Percentiles rank a stretch among this genome's conserved stretches.
phyloP scores from a whole-genome alignment of 2,888 invertebrate species.

The Caenorhabditis parvicauda region DNA sequence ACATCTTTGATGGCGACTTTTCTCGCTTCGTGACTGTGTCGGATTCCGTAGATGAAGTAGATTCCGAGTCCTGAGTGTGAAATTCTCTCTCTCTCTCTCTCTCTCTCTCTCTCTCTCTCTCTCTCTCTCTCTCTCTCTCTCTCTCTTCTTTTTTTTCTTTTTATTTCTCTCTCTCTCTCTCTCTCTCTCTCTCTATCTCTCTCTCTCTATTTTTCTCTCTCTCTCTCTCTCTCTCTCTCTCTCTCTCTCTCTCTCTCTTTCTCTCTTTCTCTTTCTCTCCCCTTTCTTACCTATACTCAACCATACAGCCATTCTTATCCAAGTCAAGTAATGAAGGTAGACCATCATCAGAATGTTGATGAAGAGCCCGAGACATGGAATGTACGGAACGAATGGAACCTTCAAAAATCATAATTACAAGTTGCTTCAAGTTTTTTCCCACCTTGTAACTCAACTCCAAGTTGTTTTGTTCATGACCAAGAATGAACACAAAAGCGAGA shows the following conservation, averaged over 20 bases:
- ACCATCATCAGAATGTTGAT: constrained; percentile 91
- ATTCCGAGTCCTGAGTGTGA: constrained; percentile 22
- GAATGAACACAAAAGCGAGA: constrained; percentile 10
- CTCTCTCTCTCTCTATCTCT: no score
- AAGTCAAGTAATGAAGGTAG: constrained; percentile 81
- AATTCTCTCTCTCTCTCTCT: no score
- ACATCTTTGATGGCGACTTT: no score
- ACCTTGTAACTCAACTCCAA: constrained; percentile 17
- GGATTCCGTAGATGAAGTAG: constrained; percentile 28
- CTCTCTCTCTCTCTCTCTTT: no score
- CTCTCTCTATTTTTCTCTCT: no score
- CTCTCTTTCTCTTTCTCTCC: not conserved
- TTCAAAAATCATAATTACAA: not conserved
- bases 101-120: no score
- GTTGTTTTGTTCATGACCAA: constrained; percentile 25
- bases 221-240: no score
- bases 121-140: not conserved
- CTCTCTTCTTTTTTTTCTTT: not conserved
- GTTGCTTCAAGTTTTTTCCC: not conserved
- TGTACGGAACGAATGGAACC: constrained; percentile 83
- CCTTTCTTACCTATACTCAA: constrained; percentile 74
- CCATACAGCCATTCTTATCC: constrained; percentile 86
- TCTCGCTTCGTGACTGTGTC: constrained; percentile 30
- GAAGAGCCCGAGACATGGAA: constrained; percentile 83
- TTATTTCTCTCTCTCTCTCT: no score